phyloP scores from a whole-genome alignment of 2,113 vertebrate genomes.

The Ophiodon elongatus region DNA sequence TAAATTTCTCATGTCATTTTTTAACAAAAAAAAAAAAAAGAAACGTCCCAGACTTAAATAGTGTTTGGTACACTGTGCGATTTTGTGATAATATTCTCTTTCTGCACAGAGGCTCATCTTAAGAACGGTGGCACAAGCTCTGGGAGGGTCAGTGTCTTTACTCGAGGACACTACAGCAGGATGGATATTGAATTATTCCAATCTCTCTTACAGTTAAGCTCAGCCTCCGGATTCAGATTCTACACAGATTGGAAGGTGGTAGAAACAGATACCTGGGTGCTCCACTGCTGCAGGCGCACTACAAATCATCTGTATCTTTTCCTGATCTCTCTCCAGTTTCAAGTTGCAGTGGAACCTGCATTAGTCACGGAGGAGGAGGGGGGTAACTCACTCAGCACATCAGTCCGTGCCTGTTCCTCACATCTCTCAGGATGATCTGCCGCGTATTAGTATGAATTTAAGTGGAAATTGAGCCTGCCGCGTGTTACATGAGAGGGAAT shows the following conservation, averaged over 20 bases:
- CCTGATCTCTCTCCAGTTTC: conserved; percentile 65
- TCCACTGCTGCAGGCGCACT: conserved; percentile 56
- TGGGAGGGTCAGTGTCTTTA: conserved; percentile 47
- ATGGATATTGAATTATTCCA: conserved; percentile 70
- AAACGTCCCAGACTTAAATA: neutral
- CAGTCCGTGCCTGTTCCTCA: conserved; percentile 15
- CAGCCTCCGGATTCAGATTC: conserved; percentile 67
- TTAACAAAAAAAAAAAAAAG: neutral
- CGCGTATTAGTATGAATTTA: conserved; percentile 15
- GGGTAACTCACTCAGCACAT: conserved; percentile 50
- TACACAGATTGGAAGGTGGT: conserved; percentile 56
- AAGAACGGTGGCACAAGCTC: conserved; percentile 28
- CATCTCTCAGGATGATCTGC: conserved; percentile 43
- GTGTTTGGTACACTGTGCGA: conserved; percentile 17
- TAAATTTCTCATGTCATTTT: conserved; percentile 43
- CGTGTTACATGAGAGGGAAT: conserved; percentile 23
- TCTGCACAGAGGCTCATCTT: conserved; percentile 7
- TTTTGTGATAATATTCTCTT: conserved; percentile 1
- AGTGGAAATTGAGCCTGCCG: conserved; percentile 38
- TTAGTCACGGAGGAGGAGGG: conserved; percentile 63
- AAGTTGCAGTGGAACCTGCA: conserved; percentile 61
- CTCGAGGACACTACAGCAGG: conserved; percentile 56
- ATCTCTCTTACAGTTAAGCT: conserved; percentile 65
- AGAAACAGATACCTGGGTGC: conserved; percentile 66
- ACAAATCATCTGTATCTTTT: conserved; percentile 74